These are phyloP conservation scores for Alviniconcha marisindica DNA, from an alignment of 1,140 invertebrate species.

Conservation along the genomic window DNA sequence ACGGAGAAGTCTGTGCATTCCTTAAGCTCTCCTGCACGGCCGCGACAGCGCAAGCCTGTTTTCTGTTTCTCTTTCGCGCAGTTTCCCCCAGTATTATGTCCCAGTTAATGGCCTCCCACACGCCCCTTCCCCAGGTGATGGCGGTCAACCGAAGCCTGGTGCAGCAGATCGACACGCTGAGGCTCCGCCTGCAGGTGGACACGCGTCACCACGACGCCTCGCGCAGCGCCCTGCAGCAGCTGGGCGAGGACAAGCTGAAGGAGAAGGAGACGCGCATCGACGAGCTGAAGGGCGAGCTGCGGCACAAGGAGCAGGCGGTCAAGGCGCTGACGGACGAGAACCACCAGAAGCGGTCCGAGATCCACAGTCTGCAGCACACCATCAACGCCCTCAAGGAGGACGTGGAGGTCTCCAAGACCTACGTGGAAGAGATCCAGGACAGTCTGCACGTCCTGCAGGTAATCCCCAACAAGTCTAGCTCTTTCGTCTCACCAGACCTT, in stretches of 20 bases:
- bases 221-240: conserved; percentile 42
- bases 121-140: conserved; percentile 38
- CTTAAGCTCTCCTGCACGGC: neutral
- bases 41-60: neutral
- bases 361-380: conserved; percentile 48
- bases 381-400: conserved; percentile 54
- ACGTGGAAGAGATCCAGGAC: conserved; percentile 51
- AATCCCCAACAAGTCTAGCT: no score
- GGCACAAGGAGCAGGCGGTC: conserved; percentile 28
- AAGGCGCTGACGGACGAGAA: conserved; percentile 47
- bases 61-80: neutral
- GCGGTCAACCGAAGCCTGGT: conserved; percentile 54
- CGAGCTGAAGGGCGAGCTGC: conserved; percentile 48
- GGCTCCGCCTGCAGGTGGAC: conserved; percentile 55
- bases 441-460: conserved; percentile 28
- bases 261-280: conserved; percentile 45
- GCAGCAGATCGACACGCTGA: conserved; percentile 57
- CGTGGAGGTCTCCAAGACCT: conserved; percentile 50
- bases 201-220: conserved; percentile 49
- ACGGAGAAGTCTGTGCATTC: neutral
- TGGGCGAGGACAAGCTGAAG: conserved; percentile 47
- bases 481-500: no score
- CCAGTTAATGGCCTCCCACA: neutral
- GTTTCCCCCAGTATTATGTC: neutral
- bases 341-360: conserved; percentile 46